Conservation (phyloP, 2,113 vertebrate species). For the Nymphicus hollandicus region DNA sequence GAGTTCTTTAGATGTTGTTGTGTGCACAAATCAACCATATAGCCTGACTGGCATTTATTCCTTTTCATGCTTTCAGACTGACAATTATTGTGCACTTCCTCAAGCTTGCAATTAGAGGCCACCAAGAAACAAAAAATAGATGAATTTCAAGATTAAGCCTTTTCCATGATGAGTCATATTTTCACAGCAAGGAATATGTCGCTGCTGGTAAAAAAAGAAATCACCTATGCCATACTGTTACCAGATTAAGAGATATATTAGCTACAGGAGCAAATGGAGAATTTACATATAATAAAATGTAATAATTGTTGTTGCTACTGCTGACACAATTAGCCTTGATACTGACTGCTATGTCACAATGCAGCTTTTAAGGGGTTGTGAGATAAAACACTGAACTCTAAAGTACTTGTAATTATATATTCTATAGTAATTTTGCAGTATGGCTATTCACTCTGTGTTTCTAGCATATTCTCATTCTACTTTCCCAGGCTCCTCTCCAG, state of each 20-base stretch:
- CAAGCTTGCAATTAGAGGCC: conserved; percentile 87
- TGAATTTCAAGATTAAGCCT: conserved; percentile 55
- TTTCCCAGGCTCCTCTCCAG: background rate
- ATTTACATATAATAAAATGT: conserved; percentile 17
- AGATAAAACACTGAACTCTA: background rate
- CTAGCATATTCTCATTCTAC: background rate
- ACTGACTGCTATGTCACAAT: background rate
- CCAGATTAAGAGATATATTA: background rate
- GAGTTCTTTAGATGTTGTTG: conserved; percentile 3
- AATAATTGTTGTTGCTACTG: background rate
- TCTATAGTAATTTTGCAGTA: background rate
- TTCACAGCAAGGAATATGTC: background rate
- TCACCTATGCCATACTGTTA: conserved; percentile 5
- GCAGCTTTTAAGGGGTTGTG: background rate
- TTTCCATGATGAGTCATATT: conserved; percentile 27
- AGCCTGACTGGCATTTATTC: conserved; percentile 32
- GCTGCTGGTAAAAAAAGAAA: conserved; percentile 22
- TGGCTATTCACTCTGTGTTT: background rate
- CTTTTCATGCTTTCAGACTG: conserved; percentile 81
- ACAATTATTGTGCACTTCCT: conserved; percentile 84
- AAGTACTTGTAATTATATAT: conserved; percentile 1
- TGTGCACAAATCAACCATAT: conserved; percentile 31
- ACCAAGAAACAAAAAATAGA: conserved; percentile 72
- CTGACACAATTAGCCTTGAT: background rate
- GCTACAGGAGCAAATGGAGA: conserved; percentile 1